Evolutionary conservation across 2,113 vertebrate species (phyloP), one percentile per base, ranked within the genome.

Genomic region (Ochotona curzoniae): DNA sequence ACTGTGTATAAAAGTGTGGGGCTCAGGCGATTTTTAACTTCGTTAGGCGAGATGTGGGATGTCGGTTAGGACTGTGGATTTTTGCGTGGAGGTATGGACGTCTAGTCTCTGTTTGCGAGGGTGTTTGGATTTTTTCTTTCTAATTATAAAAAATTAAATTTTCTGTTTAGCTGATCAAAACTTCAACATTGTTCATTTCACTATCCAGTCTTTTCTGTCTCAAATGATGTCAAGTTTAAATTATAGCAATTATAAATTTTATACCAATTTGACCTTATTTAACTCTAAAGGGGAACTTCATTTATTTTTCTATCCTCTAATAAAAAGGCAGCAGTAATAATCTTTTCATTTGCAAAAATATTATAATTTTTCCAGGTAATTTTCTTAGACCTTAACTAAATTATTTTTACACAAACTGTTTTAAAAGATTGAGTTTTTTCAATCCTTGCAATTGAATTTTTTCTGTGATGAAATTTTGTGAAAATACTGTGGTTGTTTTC

Each of bases 321-420:
- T 76, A 61, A 76, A 57, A 89, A 78, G 74, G 23, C 3, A 44
- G 23, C 3, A 44, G 38, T 70, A 7, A 71, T 81, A 84, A 17
- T 84, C 79, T 95, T 28, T n/a, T 91, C 83, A 70, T 30, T 25
- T 73, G 49, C 21, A 93, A 94, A 91, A 91, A 84, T 79, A 13
- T 67, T 78, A 73, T 57, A 28, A 13, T 89, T 80, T 61, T 80
- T 32, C 35, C 73, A 90, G 38, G 32, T 90, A 89, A 76, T 89
- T 81, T 84, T 38, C 7, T 38, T 83, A 23, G 21, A 35, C 6
- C 20, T 26, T 67, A 89, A 83, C 57, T 67, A 83, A 89, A 47
- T 73, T 76, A 74, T 51, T 57, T 66, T 80, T 89, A 89, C 73
- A 67, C 10, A 79, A 96, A 89, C 7, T 49, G 63, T 89, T 88